Evolutionary conservation across 2,888 invertebrate genomes (phyloP).

Genomic region (Sylvicola cinctus): DNA sequence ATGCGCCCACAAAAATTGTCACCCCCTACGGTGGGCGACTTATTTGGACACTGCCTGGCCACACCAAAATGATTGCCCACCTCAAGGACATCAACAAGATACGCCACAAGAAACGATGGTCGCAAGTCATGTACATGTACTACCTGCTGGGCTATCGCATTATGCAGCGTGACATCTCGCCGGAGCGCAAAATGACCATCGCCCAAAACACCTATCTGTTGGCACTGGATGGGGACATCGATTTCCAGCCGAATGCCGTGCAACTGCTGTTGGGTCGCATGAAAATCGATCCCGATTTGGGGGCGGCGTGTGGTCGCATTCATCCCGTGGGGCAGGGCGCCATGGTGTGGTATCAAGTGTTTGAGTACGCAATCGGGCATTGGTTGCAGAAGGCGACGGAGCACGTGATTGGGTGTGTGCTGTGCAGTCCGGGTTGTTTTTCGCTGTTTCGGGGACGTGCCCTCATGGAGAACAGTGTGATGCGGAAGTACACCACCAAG

Average conservation of each 20-base stretch:
- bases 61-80: slow-evolving; percentile 66
- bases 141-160: slow-evolving; percentile 65
- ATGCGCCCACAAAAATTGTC: slow-evolving; percentile 51
- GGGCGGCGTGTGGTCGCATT: slow-evolving; percentile 77
- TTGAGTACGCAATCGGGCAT: slow-evolving; percentile 82
- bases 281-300: slow-evolving; percentile 61
- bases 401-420: slow-evolving; percentile 73
- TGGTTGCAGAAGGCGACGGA: slow-evolving; percentile 88
- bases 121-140: slow-evolving; percentile 92
- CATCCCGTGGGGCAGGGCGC: slow-evolving; percentile 69
- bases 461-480: slow-evolving; percentile 76
- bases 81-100: slow-evolving; percentile 79
- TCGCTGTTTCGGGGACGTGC: slow-evolving; percentile 75
- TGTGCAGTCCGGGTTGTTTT: slow-evolving; percentile 85
- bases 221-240: slow-evolving; percentile 75
- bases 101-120: slow-evolving; percentile 80
- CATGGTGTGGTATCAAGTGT: slow-evolving; percentile 73
- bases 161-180: slow-evolving; percentile 35
- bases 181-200: slow-evolving; percentile 34
- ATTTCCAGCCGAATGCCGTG: slow-evolving; percentile 65
- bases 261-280: slow-evolving; percentile 62
- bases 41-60: slow-evolving; percentile 66
- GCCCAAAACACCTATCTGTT: slow-evolving; percentile 68
- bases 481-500: slow-evolving; percentile 68
- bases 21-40: slow-evolving; percentile 77